These are phyloP conservation scores for Sebastes oblongus DNA, from an alignment of 2,797 vertebrate genomes.

Conservation along the genomic window DNA sequence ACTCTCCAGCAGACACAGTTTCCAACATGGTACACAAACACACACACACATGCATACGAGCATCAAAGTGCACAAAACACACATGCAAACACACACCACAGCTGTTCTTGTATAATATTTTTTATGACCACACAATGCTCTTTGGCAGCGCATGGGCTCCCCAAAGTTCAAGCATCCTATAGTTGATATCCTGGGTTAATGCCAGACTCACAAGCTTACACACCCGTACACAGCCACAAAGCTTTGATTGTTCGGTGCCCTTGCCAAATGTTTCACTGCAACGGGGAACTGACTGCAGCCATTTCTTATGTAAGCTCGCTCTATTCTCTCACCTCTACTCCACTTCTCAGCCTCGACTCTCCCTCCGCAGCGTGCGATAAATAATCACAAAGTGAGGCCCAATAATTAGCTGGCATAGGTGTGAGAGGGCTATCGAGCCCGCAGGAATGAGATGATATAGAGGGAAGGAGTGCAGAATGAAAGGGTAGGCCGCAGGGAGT, in stretches of 20 bases:
- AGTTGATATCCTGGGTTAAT: slow-evolving; percentile 60
- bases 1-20: slow-evolving; percentile 39
- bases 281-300: slow-evolving; percentile 55
- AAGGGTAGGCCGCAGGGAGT: slow-evolving; percentile 18
- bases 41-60: background rate
- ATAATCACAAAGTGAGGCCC: slow-evolving; percentile 47
- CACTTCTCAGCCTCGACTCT: slow-evolving; percentile 32
- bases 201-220: slow-evolving; percentile 43
- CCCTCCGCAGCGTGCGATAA: slow-evolving; percentile 41
- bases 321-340: slow-evolving; percentile 59
- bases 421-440: slow-evolving; percentile 43
- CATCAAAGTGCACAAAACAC: slow-evolving; percentile 35
- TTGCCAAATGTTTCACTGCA: slow-evolving; percentile 72
- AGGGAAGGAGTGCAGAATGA: slow-evolving; percentile 24
- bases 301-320: slow-evolving; percentile 54
- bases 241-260: slow-evolving; percentile 49
- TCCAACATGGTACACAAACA: slow-evolving; percentile 19
- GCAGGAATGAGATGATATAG: slow-evolving; percentile 26
- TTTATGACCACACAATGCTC: slow-evolving; percentile 66
- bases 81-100: slow-evolving; percentile 45
- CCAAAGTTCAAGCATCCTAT: slow-evolving; percentile 63
- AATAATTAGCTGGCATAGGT: slow-evolving; percentile 58
- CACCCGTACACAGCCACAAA: slow-evolving; percentile 14
- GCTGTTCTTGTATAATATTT: slow-evolving; percentile 56
- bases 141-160: slow-evolving; percentile 55